Evolutionary conservation across 2,888 invertebrate species (phyloP).

Genomic region (Stenchaetothrips biformis): DNA sequence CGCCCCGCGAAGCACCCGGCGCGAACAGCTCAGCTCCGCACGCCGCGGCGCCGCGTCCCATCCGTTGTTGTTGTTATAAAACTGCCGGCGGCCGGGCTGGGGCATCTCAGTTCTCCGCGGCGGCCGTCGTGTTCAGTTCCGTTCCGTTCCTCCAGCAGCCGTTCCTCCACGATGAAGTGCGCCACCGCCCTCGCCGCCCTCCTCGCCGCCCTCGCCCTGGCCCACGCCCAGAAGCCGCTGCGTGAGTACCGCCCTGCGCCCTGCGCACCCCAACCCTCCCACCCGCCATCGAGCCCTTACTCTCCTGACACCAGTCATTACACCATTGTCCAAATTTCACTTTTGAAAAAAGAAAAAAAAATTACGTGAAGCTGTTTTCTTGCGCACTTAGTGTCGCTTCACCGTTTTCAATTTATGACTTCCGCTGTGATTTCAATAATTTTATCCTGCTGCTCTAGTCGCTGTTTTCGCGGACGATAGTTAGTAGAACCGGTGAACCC

Average conservation of each 20-base stretch:
- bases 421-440: no score
- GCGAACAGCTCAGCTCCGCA: no score
- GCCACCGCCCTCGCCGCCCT: conserved; percentile 1
- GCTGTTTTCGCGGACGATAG: background rate
- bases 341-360: background rate
- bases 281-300: background rate
- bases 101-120: no score
- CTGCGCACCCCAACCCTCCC: background rate
- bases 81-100: no score
- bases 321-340: background rate
- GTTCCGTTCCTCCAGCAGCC: background rate
- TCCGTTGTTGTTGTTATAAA: no score
- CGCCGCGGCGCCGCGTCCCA: no score
- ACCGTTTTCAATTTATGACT: no score
- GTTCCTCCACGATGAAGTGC: background rate
- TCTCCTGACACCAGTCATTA: background rate
- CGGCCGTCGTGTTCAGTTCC: no score
- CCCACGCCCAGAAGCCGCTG: background rate
- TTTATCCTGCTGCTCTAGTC: no score
- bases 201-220: background rate
- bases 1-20: no score
- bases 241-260: background rate
- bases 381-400: background rate
- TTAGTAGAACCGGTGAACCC: background rate
- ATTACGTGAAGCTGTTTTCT: background rate